phyloP scores from a whole-genome alignment of 2,797 vertebrate genomes.

The Syndactyla subalaris region DNA sequence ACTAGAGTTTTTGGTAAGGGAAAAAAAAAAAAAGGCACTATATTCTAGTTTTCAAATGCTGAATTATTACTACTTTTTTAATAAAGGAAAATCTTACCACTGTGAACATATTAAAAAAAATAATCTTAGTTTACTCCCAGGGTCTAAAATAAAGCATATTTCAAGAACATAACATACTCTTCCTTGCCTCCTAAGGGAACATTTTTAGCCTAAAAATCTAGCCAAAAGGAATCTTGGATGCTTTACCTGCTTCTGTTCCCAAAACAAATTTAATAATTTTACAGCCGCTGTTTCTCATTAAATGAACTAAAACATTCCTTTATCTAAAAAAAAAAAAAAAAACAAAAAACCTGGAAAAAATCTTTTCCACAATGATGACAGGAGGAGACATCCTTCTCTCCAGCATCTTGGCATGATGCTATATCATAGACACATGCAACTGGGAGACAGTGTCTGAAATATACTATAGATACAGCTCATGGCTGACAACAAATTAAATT shows the following conservation, averaged over 20 bases:
- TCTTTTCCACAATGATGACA: not conserved
- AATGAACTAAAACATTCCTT: not conserved
- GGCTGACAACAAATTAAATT: not conserved
- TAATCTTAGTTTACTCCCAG: not conserved
- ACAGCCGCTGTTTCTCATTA: not conserved
- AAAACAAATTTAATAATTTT: not conserved
- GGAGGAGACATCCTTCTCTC: not conserved
- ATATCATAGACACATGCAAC: rapidly evolving
- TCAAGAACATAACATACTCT: conserved; percentile 23
- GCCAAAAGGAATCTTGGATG: conserved; percentile 19
- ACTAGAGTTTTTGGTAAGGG: not conserved
- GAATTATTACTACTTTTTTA: not conserved
- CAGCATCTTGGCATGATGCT: not conserved
- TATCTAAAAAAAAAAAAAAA: not conserved
- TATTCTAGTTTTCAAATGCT: not conserved
- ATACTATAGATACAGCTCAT: not conserved
- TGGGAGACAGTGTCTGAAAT: not conserved
- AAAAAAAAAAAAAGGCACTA: not conserved
- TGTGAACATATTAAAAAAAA: not conserved
- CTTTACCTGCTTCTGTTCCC: conserved; percentile 31
- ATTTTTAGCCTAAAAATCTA: not conserved
- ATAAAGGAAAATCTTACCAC: not conserved
- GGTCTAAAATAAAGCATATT: not conserved
- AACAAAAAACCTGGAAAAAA: not conserved
- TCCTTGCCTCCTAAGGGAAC: not conserved